These are phyloP conservation scores for Pachyuromys duprasi DNA, from an alignment of 2,797 vertebrate species.

Conservation along the genomic window DNA sequence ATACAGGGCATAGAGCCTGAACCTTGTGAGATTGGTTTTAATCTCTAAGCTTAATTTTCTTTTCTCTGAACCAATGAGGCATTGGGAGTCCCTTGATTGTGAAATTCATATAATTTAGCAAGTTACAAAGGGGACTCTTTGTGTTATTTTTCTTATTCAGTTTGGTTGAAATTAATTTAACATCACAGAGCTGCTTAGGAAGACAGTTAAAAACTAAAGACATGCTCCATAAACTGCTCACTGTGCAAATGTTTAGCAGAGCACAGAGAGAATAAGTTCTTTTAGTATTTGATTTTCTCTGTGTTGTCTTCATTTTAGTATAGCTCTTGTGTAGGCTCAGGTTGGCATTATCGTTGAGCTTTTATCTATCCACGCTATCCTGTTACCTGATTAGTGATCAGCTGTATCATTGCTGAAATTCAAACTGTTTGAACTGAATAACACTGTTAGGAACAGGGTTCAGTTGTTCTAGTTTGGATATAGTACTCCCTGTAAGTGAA, in stretches of 20 bases:
- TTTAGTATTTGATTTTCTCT: slow-evolving; percentile 31
- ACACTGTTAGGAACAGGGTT: slow-evolving; percentile 65
- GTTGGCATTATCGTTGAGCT: slow-evolving; percentile 61
- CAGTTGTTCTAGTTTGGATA: slow-evolving; percentile 26
- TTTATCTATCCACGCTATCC: slow-evolving; percentile 68
- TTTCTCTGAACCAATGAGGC: neutral
- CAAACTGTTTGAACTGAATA: slow-evolving; percentile 44
- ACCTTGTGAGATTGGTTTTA: neutral
- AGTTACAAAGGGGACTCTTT: slow-evolving; percentile 34
- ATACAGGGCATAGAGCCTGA: neutral
- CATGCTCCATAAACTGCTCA: neutral
- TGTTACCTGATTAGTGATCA: slow-evolving; percentile 67
- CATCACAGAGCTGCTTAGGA: neutral
- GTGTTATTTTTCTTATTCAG: slow-evolving; percentile 36
- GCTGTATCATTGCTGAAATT: slow-evolving; percentile 76
- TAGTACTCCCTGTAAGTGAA: neutral
- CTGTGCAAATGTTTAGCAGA: slow-evolving; percentile 23
- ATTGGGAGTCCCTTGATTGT: slow-evolving; percentile 8
- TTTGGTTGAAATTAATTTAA: slow-evolving; percentile 63
- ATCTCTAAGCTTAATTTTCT: slow-evolving; percentile 4
- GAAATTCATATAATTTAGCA: slow-evolving; percentile 38
- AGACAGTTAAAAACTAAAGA: slow-evolving; percentile 53
- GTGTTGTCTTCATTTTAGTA: slow-evolving; percentile 55
- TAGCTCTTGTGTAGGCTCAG: slow-evolving; percentile 54
- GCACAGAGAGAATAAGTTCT: neutral